Percentiles rank a stretch among this genome's conserved stretches.
Conservation (phyloP, 2,797 vertebrate genomes). For the Melanotaenia pygmaea region DNA sequence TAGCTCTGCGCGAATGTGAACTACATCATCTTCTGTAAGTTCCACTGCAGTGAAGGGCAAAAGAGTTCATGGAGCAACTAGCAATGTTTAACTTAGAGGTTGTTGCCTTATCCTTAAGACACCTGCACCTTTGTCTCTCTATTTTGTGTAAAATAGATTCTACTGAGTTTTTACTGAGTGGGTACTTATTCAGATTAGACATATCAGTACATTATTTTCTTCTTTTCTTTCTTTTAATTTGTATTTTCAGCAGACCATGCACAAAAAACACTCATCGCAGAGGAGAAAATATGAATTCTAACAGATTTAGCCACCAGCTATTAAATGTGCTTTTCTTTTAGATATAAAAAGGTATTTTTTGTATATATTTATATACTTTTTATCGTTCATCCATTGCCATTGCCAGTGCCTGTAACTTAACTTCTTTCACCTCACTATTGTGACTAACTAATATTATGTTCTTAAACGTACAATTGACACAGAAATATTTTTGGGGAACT, state of each 20-base stretch:
- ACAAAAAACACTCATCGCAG: too few species aligned
- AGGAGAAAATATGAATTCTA: too few species aligned
- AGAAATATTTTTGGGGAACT: not conserved
- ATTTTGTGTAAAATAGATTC: not conserved
- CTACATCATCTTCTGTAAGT: not conserved
- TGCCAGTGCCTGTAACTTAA: not conserved
- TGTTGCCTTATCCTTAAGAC: not conserved
- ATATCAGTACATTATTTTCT: not conserved
- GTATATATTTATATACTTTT: not conserved
- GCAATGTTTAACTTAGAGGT: not conserved
- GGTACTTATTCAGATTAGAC: not conserved
- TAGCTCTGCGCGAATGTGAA: not conserved
- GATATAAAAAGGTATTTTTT: not conserved
- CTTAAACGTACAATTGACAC: not conserved
- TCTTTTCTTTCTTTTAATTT: too few species aligned
- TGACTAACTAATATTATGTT: not conserved
- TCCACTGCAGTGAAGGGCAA: not conserved
- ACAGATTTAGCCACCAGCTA: too few species aligned
- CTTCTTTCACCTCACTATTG: not conserved
- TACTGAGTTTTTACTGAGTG: too few species aligned
- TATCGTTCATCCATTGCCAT: not conserved
- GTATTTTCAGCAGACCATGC: too few species aligned
- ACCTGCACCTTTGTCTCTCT: not conserved
- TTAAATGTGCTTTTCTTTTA: not conserved
- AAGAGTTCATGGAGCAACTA: not conserved